Evolutionary conservation across 2,797 vertebrate species (phyloP).

Genomic region (Anguilla megastoma): DNA sequence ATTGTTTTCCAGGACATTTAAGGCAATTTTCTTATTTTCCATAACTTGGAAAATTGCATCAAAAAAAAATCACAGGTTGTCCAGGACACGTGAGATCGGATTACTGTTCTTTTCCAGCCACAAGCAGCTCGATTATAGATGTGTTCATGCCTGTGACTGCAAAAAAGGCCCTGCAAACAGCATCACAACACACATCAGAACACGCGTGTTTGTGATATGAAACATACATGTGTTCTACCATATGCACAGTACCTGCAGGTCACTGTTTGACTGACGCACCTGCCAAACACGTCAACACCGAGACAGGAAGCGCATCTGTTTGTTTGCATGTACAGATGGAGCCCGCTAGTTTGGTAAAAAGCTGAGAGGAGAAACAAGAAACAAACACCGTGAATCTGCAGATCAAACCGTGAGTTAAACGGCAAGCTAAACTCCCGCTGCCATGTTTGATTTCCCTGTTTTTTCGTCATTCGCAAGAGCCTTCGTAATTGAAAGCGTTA

Average conservation of each 20-base stretch:
- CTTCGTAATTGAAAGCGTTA: not conserved
- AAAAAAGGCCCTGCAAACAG: not conserved
- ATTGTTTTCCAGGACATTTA: too few relatives aligned
- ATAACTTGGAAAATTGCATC: too few relatives aligned
- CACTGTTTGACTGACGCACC: not conserved
- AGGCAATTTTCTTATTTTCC: too few relatives aligned
- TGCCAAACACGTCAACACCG: not conserved
- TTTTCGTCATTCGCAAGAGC: not conserved
- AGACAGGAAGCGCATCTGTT: not conserved
- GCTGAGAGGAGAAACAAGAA: not conserved
- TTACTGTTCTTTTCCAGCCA: not conserved
- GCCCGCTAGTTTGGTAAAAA: not conserved
- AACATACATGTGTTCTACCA: too few relatives aligned
- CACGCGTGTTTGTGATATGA: too few relatives aligned
- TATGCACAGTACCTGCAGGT: slow-evolving; percentile 5
- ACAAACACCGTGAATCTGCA: not conserved
- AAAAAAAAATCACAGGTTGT: too few relatives aligned
- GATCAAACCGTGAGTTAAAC: not conserved
- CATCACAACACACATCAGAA: not conserved
- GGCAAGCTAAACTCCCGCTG: not conserved
- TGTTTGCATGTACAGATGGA: not conserved
- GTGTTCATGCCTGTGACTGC: not conserved
- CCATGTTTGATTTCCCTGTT: not conserved
- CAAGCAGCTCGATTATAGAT: not conserved
- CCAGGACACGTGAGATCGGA: too few relatives aligned